A percentile compares a stretch with the other conserved stretches of the same genome.
Evolutionary conservation across 2,113 vertebrate species (phyloP).

Genomic region (Ursus arctos): DNA sequence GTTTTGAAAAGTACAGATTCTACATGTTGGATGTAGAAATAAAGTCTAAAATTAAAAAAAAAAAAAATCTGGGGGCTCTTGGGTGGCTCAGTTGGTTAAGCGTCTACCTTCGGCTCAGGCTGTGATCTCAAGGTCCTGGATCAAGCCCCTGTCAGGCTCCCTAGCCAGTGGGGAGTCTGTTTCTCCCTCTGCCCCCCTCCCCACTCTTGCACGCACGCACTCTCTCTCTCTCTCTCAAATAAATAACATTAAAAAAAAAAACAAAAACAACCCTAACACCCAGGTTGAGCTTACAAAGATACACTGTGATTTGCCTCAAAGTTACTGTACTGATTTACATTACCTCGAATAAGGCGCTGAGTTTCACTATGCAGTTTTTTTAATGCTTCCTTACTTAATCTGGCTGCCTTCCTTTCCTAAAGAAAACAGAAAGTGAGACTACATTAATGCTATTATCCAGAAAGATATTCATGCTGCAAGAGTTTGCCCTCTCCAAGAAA

Average conservation of each 20-base stretch:
- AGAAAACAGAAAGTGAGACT: constrained; percentile 76
- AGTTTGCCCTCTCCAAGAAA: constrained; percentile 16
- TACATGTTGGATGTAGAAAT: too few species aligned
- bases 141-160: neutral
- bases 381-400: constrained; percentile 95
- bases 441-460: constrained; percentile 60
- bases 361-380: constrained; percentile 97
- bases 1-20: too few species aligned
- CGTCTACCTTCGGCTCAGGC: neutral
- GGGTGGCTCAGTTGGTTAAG: neutral
- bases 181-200: neutral
- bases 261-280: neutral
- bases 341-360: constrained; percentile 97
- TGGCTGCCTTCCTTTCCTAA: constrained; percentile 95
- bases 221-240: neutral
- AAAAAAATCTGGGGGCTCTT: neutral
- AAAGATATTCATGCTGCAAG: constrained; percentile 40
- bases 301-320: constrained; percentile 8
- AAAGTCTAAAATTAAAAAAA: too few species aligned
- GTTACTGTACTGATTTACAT: constrained; percentile 60
- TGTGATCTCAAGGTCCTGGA: neutral
- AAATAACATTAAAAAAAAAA: neutral
- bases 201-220: accelerated
- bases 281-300: constrained; percentile 45
- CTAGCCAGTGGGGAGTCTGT: neutral